Evolutionary conservation across 2,888 invertebrate genomes (phyloP), one percentile per base, ranked within the genome.

Genomic region (Torymus tubicola): DNA sequence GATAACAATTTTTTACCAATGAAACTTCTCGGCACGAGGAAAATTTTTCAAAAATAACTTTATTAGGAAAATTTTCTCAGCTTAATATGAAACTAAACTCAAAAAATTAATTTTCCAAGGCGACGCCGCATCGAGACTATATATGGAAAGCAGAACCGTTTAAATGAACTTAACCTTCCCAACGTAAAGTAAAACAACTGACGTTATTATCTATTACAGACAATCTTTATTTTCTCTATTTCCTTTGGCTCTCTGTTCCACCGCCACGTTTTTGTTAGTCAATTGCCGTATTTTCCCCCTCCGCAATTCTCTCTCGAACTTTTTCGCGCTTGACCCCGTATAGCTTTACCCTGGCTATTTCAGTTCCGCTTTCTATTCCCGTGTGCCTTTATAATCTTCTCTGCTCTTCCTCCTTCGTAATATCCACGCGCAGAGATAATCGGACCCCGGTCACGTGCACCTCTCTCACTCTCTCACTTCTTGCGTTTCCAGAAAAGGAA

Each of bases 401-500:
- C 65, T 42, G 42, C 52, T 13, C 14, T 12, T 52, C 24, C 42
- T 61, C 55, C 24, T 31, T 13, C 52, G 14, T 55, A 42, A 18
- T n/a, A n/a, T 55, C 2, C 52, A 18, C n/a, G 64, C 52, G 63
- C 4, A 55, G 16, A 75, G 79, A 71, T 80, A 80, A 80, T 80
- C 80, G 71, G 61, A 75, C 61, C 21, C 70, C 61, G 68, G 73
- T 67, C 70, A 70, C 70, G 71, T 71, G 64, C 42, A 50, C n/a
- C 60, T 58, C 42, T 42, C 42, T 31, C 31, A 8, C 42, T 42
- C 8, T 8, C 42, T 42, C 42, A 0, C 42, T 42, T 14, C 68
- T 68, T 71, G 63, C 65, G 71, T 42, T 64, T 76, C 76, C 76
- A 79, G 68, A 75, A 79, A 82, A 72, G 81, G 79, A 82, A 79